Conservation (phyloP, 2,113 vertebrate genomes). For the Mesitornis unicolor region DNA sequence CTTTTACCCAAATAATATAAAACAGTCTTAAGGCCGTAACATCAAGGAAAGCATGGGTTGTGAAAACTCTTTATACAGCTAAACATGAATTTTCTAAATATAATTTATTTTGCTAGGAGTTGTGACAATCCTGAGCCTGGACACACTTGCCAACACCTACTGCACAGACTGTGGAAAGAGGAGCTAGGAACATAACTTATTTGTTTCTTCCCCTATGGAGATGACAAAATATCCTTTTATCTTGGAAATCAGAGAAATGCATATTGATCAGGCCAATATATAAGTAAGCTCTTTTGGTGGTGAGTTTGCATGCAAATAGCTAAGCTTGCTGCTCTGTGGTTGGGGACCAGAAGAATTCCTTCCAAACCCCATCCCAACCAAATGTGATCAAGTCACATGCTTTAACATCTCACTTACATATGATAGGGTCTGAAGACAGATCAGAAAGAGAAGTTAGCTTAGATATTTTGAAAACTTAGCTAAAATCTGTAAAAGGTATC, state of each 20-base stretch:
- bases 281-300: background rate
- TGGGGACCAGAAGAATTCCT: background rate
- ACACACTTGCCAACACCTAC: background rate
- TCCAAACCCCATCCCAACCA: background rate
- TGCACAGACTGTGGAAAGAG: background rate
- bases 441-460: background rate
- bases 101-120: background rate
- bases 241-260: background rate
- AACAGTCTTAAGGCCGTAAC: background rate
- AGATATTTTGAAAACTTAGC: background rate
- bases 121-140: background rate
- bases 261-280: background rate
- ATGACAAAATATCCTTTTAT: background rate
- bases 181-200: background rate
- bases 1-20: background rate
- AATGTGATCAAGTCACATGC: rapidly evolving
- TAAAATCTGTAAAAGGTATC: background rate
- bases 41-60: background rate
- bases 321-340: background rate
- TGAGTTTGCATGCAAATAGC: background rate
- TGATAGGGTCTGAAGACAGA: background rate
- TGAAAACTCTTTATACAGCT: background rate
- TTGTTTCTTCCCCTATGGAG: background rate
- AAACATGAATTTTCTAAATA: background rate
- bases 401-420: background rate